Conservation (phyloP, 2,113 vertebrate species). For the Crotalus tigris region DNA sequence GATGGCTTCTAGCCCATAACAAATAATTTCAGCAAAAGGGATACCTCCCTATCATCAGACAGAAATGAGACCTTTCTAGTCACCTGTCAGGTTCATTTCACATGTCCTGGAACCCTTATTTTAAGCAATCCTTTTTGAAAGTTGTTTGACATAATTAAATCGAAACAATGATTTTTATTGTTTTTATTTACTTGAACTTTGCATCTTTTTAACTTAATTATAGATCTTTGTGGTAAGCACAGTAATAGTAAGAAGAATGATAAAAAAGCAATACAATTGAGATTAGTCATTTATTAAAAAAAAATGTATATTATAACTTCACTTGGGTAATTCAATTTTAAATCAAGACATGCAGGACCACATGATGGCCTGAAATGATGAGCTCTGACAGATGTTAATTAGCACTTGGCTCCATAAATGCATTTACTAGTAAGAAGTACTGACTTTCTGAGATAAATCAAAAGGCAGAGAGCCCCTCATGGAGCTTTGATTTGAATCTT, state of each 20-base stretch:
- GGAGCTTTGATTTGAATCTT: not conserved
- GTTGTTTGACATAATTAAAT: not conserved
- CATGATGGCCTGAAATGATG: not conserved
- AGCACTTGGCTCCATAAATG: not conserved
- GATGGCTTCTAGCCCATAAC: not conserved
- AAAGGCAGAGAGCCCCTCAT: not conserved
- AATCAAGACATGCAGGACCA: not conserved
- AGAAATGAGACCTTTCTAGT: not conserved
- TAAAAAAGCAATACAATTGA: not conserved
- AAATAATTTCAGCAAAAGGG: not conserved
- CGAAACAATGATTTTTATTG: not conserved
- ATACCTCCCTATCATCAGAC: not conserved
- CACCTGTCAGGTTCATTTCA: not conserved
- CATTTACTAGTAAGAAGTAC: not conserved
- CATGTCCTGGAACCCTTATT: not conserved
- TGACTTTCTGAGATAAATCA: not conserved
- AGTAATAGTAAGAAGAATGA: not conserved
- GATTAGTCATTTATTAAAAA: not conserved
- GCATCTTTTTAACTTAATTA: not conserved
- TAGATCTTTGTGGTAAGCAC: not conserved
- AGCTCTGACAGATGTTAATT: not conserved
- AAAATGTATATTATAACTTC: not conserved
- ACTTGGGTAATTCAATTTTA: not conserved
- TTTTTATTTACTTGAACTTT: not conserved
- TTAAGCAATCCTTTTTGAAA: not conserved